Percentiles rank a stretch among this genome's conserved stretches.
These are phyloP conservation scores for Drosophila bifasciata DNA, from an alignment of 1,140 invertebrate species.

Conservation along the genomic window DNA sequence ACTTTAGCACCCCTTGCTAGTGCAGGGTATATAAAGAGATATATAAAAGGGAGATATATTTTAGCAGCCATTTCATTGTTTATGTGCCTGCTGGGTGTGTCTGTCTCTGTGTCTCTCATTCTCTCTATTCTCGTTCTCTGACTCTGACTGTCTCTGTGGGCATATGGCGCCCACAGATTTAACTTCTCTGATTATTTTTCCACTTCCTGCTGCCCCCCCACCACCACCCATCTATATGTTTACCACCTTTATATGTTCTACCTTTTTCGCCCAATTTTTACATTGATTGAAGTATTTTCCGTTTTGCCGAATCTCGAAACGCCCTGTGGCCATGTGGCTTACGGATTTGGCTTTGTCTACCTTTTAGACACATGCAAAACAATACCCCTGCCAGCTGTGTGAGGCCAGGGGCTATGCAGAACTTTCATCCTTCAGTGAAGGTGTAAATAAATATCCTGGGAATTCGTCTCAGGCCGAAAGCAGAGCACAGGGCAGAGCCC, in stretches of 20 bases:
- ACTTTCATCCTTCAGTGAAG: conserved; percentile 52
- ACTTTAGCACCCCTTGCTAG: conserved; percentile 10
- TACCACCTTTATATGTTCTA: conserved; percentile 8
- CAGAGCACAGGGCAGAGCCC: conserved; percentile 1
- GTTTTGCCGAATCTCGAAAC: conserved; percentile 69
- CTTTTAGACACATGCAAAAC: conserved; percentile 75
- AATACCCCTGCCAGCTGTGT: conserved; percentile 39
- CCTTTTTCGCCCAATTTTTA: conserved; percentile 63
- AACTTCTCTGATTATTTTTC: conserved; percentile 79
- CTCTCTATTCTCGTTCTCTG: conserved; percentile 4
- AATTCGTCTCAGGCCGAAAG: conserved; percentile 49
- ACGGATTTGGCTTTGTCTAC: conserved; percentile 63
- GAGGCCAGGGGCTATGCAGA: no score
- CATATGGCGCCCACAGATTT: conserved; percentile 75
- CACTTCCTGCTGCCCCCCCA: conserved; percentile 40
- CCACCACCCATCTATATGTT: background rate
- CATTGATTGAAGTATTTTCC: conserved; percentile 81
- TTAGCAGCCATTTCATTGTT: conserved; percentile 73
- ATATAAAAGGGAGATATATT: conserved; percentile 59
- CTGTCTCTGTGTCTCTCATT: conserved; percentile 11
- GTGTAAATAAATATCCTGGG: conserved; percentile 77
- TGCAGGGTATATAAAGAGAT: conserved; percentile 46
- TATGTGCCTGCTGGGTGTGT: conserved; percentile 64
- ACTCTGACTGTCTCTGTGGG: conserved; percentile 23
- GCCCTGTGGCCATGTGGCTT: conserved; percentile 74